These are phyloP conservation scores for Orthosia cruda DNA, from an alignment of 2,888 invertebrate species.

Conservation along the genomic window DNA sequence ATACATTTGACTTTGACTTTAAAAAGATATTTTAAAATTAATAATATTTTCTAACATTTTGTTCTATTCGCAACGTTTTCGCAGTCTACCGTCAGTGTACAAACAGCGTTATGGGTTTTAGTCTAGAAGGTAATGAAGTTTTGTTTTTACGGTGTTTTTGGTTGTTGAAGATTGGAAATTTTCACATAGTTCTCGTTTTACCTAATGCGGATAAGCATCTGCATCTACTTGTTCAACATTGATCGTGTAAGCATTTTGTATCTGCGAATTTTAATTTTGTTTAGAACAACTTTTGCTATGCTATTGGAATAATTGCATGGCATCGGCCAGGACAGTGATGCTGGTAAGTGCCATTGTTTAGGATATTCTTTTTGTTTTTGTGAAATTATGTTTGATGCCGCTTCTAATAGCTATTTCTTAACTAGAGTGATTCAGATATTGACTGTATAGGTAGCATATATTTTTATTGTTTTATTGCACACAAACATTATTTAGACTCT, in stretches of 20 bases:
- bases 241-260: background rate
- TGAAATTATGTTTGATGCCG: background rate
- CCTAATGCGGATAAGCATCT: background rate
- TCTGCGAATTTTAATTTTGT: background rate
- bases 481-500: too few relatives aligned
- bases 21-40: too few relatives aligned
- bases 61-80: background rate
- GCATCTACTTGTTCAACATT: background rate
- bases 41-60: background rate
- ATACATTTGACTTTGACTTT: too few relatives aligned
- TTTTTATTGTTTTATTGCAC: too few relatives aligned
- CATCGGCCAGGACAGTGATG: background rate
- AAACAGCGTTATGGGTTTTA: conserved; percentile 25
- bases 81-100: background rate
- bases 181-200: conserved; percentile 9
- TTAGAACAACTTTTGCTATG: too few relatives aligned
- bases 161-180: background rate
- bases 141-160: conserved; percentile 33
- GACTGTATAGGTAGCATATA: too few relatives aligned
- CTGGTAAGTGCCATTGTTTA: background rate
- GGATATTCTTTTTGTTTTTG: background rate
- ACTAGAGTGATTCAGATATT: too few relatives aligned
- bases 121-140: conserved; percentile 41
- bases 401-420: too few relatives aligned
- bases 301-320: background rate